These are phyloP conservation scores for Phorcus lineatus DNA, from an alignment of 2,888 invertebrate species.

Conservation along the genomic window DNA sequence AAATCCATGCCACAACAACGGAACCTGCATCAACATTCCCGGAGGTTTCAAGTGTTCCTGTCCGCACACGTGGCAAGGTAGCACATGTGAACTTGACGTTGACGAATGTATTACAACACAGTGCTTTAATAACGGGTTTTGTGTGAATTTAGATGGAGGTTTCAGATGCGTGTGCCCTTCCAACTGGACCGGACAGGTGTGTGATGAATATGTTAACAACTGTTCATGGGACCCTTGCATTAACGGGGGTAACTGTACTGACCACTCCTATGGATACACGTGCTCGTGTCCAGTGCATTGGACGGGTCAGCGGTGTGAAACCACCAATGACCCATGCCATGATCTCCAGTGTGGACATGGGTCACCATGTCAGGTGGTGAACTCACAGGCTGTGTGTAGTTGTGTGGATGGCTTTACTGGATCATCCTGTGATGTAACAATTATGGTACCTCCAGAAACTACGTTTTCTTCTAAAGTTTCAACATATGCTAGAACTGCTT, in stretches of 20 bases:
- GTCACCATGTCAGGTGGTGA: background rate
- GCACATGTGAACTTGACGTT: background rate
- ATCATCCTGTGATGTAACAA: background rate
- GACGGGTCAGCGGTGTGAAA: slow-evolving; percentile 5
- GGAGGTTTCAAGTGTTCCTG: background rate
- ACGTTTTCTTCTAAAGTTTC: no score
- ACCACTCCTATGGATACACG: background rate
- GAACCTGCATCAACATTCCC: background rate
- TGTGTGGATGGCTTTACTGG: background rate
- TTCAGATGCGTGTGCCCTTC: background rate
- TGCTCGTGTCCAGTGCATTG: background rate
- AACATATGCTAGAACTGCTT: no score
- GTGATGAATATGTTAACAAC: background rate
- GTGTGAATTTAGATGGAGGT: background rate
- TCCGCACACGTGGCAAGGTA: background rate
- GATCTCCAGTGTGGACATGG: background rate
- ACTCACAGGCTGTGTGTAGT: background rate
- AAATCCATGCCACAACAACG: background rate
- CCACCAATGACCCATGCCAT: background rate
- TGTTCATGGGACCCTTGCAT: background rate
- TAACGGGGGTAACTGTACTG: background rate
- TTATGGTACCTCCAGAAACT: no score
- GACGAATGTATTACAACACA: background rate
- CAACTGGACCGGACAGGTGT: background rate
- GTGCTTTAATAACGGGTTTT: background rate